Percentiles rank a stretch among this genome's conserved stretches.
phyloP scores from a whole-genome alignment of 64 coral and sea anemone species.

The Montipora cactus region DNA sequence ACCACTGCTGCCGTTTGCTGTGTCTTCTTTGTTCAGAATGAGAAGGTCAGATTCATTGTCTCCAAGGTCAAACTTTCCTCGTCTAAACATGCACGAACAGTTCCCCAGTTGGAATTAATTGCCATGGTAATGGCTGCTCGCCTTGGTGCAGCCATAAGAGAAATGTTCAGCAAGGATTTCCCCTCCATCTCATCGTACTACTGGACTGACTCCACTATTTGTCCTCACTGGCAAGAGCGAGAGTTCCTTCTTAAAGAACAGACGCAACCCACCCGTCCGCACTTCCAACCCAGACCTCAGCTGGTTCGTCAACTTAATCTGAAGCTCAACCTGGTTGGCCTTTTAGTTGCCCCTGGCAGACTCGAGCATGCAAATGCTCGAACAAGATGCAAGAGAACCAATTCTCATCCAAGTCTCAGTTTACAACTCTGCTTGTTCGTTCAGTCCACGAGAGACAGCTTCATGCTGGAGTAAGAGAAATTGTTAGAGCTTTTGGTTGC shows the following conservation, averaged over 20 bases:
- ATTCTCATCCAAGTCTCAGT: conserved; percentile 42
- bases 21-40: conserved; percentile 13
- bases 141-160: conserved; percentile 26
- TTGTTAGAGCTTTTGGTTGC: conserved; percentile 62
- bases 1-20: not conserved
- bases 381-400: conserved; percentile 51
- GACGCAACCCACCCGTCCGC: not conserved
- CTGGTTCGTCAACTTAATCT: conserved; percentile 59
- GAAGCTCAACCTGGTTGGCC: conserved; percentile 25
- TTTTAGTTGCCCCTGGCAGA: conserved; percentile 59
- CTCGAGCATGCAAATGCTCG: conserved; percentile 38
- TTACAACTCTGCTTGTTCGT: conserved; percentile 47
- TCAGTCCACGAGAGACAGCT: conserved; percentile 65
- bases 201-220: conserved; percentile 60
- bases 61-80: conserved; percentile 36
- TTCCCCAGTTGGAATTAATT: conserved; percentile 71
- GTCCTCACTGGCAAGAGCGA: conserved; percentile 25
- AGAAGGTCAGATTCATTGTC: conserved; percentile 10
- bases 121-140: conserved; percentile 57
- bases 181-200: conserved; percentile 39
- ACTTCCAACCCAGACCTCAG: conserved; percentile 35
- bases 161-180: conserved; percentile 47
- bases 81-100: conserved; percentile 46
- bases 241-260: too few relatives aligned
- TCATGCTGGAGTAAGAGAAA: conserved; percentile 61